Evolutionary conservation across 2,113 vertebrate genomes (phyloP), one percentile per base, ranked within the genome.

Genomic region (Thinocorus orbignyianus): DNA sequence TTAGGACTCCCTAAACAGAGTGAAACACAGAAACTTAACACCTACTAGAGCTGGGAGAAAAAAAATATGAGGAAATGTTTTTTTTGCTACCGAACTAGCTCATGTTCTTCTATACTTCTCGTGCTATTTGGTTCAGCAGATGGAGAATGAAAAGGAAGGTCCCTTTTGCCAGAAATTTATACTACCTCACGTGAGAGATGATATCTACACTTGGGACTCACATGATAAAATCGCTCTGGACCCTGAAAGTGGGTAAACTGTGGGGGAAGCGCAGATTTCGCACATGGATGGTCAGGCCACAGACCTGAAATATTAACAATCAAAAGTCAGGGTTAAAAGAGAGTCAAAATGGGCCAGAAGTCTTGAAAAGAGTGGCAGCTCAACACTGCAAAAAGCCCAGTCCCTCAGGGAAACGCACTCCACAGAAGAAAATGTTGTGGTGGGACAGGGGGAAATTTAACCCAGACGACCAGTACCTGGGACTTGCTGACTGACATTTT

Each of bases 1-100:
- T 96, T 81, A 96, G 80, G 77, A 91, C 74, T 94, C 61, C 62
- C 82, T 81, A 94, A 83, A 95, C 78, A 86, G 26, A 87, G 22
- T 12, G 65, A 91, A 88, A 70, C 44, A 78, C 52, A 93, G 77
- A 89, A 92, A 86, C 14, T 72, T 92, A 88, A 89, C 88, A 92
- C 79, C 72, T 95, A 92, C 35, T 22, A 61, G 72, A 92, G 42
- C 30, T 28, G 42, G 28, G 41, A 65, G 41, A 65, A 65, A 65
- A 62, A 42, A 62, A 42, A 65, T 44, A 8, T 84, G 37, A 64
- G 37, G 61, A 64, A 64, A 20, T 48, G 60, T 88, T 74, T 80
- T 96, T 88, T 89, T 94, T 82, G 82, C 83, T 91, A 68, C 82
- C 37, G 86, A 96, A 54, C 82, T 74, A 93, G 80, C 44, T 92